Evolutionary conservation across 2,113 vertebrate genomes (phyloP).

Genomic region (Psittacus erithacus): DNA sequence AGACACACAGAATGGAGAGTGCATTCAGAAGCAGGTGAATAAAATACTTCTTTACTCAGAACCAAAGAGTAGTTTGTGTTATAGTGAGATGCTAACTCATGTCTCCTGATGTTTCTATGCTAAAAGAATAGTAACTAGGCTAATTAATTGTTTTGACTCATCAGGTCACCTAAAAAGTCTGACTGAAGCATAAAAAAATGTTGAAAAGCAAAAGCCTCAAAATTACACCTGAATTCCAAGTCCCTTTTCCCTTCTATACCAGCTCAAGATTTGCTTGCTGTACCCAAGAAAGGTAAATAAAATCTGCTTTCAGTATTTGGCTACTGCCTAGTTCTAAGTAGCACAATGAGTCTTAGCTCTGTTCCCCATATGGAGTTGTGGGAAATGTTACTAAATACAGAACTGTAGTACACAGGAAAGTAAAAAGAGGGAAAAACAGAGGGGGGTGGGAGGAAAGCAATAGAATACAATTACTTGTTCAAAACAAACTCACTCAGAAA

Average conservation of each 20-base stretch:
- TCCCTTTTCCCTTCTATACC: background rate
- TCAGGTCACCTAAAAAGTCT: background rate
- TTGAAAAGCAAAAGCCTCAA: background rate
- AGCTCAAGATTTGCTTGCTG: background rate
- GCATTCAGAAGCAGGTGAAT: background rate
- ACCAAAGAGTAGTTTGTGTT: background rate
- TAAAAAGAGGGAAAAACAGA: background rate
- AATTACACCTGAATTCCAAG: background rate
- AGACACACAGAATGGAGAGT: background rate
- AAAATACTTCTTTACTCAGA: background rate
- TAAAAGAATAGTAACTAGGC: background rate
- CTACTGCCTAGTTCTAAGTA: background rate
- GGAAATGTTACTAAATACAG: background rate
- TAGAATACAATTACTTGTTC: background rate
- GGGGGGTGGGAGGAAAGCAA: rapidly evolving
- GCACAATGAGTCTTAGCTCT: background rate
- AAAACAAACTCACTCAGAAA: background rate
- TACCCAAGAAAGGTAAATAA: background rate
- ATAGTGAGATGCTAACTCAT: background rate
- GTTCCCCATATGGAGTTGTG: background rate
- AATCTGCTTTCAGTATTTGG: background rate
- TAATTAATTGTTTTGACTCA: background rate
- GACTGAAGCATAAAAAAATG: background rate
- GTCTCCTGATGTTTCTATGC: background rate
- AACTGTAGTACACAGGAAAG: background rate